A percentile compares a stretch with the other conserved stretches of the same genome.
These are phyloP conservation scores for Tetraodon nigroviridis DNA, from an alignment of 2,113 vertebrate genomes.

Conservation along the genomic window DNA sequence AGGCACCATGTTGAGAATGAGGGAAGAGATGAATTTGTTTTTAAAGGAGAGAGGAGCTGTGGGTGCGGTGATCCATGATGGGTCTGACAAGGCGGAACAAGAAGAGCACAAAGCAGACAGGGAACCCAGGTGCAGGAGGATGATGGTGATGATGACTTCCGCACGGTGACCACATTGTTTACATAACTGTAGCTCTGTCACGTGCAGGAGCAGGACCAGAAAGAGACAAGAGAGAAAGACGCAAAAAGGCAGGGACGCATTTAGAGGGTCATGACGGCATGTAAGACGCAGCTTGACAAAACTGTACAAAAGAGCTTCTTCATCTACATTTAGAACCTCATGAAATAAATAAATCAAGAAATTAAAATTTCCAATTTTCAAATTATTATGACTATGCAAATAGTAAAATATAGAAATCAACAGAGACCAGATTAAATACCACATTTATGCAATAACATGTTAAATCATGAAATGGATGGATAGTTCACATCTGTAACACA, in stretches of 20 bases:
- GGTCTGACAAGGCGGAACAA: slow-evolving; percentile 22
- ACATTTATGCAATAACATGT: too few relatives aligned
- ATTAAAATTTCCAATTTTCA: too few relatives aligned
- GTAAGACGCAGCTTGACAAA: not conserved
- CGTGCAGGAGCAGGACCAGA: slow-evolving; percentile 48
- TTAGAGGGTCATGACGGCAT: slow-evolving; percentile 11
- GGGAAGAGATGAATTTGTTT: slow-evolving; percentile 12
- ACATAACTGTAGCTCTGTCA: slow-evolving; percentile 57
- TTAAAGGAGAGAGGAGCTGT: slow-evolving; percentile 14
- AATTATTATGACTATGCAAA: too few relatives aligned
- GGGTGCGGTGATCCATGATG: slow-evolving; percentile 17
- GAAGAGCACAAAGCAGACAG: slow-evolving; percentile 19
- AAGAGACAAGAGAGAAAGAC: slow-evolving; percentile 26
- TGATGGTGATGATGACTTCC: slow-evolving; percentile 53
- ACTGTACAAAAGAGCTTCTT: too few relatives aligned
- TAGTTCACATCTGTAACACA: too few relatives aligned
- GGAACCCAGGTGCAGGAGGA: slow-evolving; percentile 33
- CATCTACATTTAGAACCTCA: too few relatives aligned
- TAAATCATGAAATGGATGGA: too few relatives aligned
- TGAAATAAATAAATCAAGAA: too few relatives aligned
- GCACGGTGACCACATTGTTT: slow-evolving; percentile 53
- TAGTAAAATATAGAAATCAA: too few relatives aligned
- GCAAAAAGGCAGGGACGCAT: slow-evolving; percentile 10
- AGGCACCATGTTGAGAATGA: too few relatives aligned
- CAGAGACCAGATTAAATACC: too few relatives aligned